Evolutionary conservation across 2,113 vertebrate species (phyloP).

Genomic region (Oreochromis tanganicae): DNA sequence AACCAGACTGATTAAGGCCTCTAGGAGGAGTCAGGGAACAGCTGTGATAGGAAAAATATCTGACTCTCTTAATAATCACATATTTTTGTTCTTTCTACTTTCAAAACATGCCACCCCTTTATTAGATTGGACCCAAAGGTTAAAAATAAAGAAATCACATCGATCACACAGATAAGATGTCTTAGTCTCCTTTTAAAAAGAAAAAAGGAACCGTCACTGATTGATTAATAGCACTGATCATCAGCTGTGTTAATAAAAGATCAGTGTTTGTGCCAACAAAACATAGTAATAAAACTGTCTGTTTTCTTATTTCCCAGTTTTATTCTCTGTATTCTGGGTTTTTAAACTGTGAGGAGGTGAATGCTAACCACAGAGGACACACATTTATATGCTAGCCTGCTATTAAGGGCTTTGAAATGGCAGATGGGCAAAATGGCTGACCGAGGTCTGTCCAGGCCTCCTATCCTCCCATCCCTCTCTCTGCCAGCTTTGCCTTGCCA

Average conservation of each 20-base stretch:
- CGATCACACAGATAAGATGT: not conserved
- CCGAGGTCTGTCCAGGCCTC: conserved; percentile 10
- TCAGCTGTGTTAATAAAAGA: not conserved
- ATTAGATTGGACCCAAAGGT: not conserved
- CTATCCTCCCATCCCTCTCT: not conserved
- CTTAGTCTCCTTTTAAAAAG: not conserved
- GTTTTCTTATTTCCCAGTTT: not conserved
- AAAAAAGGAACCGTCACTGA: not conserved
- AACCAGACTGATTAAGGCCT: not conserved
- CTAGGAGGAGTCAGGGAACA: not conserved
- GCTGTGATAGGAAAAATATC: not conserved
- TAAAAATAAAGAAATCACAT: not conserved
- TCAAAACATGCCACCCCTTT: not conserved
- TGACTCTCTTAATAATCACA: not conserved
- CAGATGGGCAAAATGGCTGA: conserved; percentile 59
- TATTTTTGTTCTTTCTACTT: not conserved
- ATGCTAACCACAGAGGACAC: not conserved
- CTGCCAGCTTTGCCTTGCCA: conserved; percentile 34
- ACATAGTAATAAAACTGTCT: not conserved
- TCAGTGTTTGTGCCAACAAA: not conserved
- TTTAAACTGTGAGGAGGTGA: not conserved
- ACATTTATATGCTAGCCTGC: conserved; percentile 35
- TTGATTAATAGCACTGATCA: not conserved
- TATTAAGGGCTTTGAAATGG: conserved; percentile 26
- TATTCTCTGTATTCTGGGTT: not conserved